Evolutionary conservation across 2,113 vertebrate species (phyloP).

Genomic region (Recurvirostra avosetta): DNA sequence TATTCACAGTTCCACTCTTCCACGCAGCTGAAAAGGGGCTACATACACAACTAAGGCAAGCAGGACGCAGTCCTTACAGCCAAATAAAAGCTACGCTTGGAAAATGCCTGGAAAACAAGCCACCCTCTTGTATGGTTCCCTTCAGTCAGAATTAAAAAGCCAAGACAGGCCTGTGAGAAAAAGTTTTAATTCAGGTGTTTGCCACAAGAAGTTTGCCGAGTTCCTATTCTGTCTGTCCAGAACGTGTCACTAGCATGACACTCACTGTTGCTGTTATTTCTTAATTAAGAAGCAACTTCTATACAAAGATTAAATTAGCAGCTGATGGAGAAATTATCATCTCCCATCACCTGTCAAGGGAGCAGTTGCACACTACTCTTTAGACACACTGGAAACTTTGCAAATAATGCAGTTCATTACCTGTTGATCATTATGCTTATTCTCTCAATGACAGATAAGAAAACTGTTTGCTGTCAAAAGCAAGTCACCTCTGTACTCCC

Average conservation of each 20-base stretch:
- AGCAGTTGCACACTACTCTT: not conserved
- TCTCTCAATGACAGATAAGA: not conserved
- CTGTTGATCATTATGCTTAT: not conserved
- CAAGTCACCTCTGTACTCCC: not conserved
- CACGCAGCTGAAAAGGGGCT: not conserved
- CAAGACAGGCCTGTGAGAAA: not conserved
- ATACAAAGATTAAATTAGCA: not conserved
- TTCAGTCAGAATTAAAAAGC: not conserved
- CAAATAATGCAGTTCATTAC: slow-evolving; percentile 25
- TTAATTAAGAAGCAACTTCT: not conserved
- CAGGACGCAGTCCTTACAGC: not conserved
- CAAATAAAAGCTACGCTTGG: not conserved
- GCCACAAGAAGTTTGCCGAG: not conserved
- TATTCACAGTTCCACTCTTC: not conserved
- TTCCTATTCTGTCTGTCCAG: not conserved
- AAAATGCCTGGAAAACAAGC: not conserved
- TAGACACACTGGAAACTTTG: not conserved
- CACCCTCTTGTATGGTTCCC: not conserved
- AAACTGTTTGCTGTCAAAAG: not conserved
- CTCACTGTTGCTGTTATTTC: not conserved
- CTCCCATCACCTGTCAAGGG: not conserved
- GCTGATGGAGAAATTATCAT: not conserved
- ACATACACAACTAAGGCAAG: not conserved
- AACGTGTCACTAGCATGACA: rapidly evolving
- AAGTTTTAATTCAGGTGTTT: not conserved